These are phyloP conservation scores for Upupa epops DNA, from an alignment of 2,113 vertebrate species.

Conservation along the genomic window DNA sequence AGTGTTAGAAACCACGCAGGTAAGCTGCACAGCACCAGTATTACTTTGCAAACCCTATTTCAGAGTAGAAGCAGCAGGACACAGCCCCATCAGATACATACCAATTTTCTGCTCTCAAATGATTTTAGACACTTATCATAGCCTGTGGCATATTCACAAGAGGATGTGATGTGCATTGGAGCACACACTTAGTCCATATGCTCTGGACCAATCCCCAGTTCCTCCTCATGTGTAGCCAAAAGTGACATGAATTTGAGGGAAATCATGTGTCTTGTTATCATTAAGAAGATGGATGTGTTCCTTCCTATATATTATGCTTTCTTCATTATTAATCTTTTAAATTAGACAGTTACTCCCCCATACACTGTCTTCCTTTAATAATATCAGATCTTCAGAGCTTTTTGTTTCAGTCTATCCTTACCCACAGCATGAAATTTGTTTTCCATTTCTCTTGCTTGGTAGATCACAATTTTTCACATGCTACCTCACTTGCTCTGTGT, in stretches of 20 bases:
- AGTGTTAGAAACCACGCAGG: neutral
- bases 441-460: neutral
- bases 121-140: conserved; percentile 17
- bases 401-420: conserved; percentile 17
- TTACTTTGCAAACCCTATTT: conserved; percentile 15
- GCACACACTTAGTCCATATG: neutral
- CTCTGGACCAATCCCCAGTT: conserved; percentile 26
- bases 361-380: neutral
- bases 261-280: conserved; percentile 9
- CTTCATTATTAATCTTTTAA: neutral
- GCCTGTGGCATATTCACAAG: conserved; percentile 1
- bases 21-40: neutral
- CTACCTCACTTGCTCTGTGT: neutral
- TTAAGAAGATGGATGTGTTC: neutral
- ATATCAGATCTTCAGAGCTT: neutral
- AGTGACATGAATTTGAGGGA: neutral
- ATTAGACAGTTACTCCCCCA: conserved; percentile 6
- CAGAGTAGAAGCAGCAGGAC: neutral
- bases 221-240: conserved; percentile 3
- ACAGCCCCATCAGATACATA: neutral
- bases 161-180: neutral
- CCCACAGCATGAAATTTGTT: neutral
- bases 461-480: conserved; percentile 4
- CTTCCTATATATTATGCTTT: neutral
- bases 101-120: neutral